phyloP scores from a whole-genome alignment of 2,888 invertebrate genomes.

The Temnothorax ravouxi region DNA sequence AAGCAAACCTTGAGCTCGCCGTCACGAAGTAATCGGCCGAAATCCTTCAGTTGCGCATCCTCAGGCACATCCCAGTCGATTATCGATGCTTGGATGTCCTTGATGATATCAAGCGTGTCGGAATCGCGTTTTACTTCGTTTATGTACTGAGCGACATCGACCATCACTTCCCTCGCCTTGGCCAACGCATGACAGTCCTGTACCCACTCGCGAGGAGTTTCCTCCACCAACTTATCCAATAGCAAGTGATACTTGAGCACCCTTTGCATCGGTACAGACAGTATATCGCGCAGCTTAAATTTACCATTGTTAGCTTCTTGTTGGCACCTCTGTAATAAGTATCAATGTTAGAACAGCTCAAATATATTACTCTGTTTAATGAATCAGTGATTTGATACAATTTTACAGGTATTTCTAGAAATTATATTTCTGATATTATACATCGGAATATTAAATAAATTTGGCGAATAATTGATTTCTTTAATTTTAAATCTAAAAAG shows the following conservation, averaged over 20 bases:
- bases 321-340: slow-evolving; percentile 92
- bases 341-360: background rate
- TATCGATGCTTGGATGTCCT: slow-evolving; percentile 95
- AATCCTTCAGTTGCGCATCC: slow-evolving; percentile 94
- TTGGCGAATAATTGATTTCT: background rate
- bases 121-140: slow-evolving; percentile 99
- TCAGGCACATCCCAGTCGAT: slow-evolving; percentile 93
- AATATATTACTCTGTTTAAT: background rate
- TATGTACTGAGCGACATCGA: slow-evolving; percentile 98
- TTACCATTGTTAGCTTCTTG: slow-evolving; percentile 97
- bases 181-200: slow-evolving; percentile 95
- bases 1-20: slow-evolving; percentile 93
- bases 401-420: background rate
- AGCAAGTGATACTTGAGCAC: slow-evolving; percentile 98
- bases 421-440: background rate
- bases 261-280: slow-evolving; percentile 99
- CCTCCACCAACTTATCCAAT: slow-evolving; percentile 95
- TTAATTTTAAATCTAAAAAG: background rate
- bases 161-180: slow-evolving; percentile 97
- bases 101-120: slow-evolving; percentile 95
- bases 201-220: slow-evolving; percentile 94
- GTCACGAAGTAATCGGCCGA: slow-evolving; percentile 96
- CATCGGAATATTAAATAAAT: background rate
- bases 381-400: background rate
- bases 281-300: slow-evolving; percentile 97